These are phyloP conservation scores for Myioborus miniatus DNA, from an alignment of 2,797 vertebrate species.

Conservation along the genomic window DNA sequence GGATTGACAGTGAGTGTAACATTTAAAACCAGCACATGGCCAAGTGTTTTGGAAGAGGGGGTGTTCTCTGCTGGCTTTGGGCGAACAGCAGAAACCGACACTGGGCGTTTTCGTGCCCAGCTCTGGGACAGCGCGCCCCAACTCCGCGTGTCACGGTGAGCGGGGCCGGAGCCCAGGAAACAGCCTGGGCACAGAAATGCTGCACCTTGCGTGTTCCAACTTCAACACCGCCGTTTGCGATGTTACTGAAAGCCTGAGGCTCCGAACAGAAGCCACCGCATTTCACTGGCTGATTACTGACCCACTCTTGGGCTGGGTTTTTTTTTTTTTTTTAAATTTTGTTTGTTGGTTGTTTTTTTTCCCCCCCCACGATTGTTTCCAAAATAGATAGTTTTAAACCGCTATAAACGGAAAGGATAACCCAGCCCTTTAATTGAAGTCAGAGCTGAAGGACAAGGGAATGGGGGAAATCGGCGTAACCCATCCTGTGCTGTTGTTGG, in stretches of 20 bases:
- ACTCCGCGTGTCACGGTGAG: rapidly evolving
- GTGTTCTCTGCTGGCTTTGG: background rate
- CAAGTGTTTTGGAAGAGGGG: background rate
- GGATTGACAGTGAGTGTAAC: background rate
- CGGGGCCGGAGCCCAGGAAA: background rate
- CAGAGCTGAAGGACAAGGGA: background rate
- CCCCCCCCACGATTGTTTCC: rapidly evolving
- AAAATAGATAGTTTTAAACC: background rate
- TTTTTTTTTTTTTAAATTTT: rapidly evolving
- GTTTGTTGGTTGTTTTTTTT: no score
- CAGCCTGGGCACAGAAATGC: background rate
- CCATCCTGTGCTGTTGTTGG: background rate
- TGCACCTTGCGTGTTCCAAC: rapidly evolving
- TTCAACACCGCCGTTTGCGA: background rate
- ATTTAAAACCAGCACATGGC: rapidly evolving
- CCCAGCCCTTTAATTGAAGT: background rate
- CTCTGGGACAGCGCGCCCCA: background rate
- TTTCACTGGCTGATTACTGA: background rate
- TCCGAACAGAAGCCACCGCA: background rate
- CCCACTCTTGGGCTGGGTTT: background rate
- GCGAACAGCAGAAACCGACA: background rate
- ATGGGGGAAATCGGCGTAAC: background rate
- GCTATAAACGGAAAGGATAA: background rate
- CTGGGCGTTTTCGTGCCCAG: background rate
- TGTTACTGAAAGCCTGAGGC: background rate